Conservation (phyloP, 2,888 invertebrate genomes). For the Thymelicus lineola region DNA sequence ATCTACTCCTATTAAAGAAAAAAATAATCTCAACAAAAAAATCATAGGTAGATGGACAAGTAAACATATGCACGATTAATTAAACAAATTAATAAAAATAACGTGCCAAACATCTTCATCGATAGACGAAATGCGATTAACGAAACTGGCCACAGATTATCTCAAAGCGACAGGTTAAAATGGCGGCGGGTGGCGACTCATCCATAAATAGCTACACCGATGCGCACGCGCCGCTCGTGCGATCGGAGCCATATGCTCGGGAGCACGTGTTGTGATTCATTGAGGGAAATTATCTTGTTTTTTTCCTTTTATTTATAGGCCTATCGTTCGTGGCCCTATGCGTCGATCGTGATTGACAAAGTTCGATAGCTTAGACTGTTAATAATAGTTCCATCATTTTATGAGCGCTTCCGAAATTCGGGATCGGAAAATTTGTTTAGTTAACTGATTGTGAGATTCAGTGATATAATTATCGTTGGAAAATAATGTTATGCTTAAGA, state of each 20-base stretch:
- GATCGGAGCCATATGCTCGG: conserved; percentile 50
- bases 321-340: background rate
- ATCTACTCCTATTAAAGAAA: no score
- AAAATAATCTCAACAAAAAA: no score
- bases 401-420: no score
- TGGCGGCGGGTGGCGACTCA: conserved; percentile 40
- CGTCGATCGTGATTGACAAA: background rate
- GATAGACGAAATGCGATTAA: conserved; percentile 1
- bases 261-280: conserved; percentile 53
- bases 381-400: no score
- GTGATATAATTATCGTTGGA: no score
- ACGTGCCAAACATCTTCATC: background rate
- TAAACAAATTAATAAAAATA: background rate
- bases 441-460: no score
- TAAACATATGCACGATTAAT: no score
- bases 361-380: no score
- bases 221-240: conserved; percentile 51
- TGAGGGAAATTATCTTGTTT: background rate
- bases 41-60: no score
- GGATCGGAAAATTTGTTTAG: no score
- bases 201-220: conserved; percentile 53
- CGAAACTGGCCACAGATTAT: conserved; percentile 8
- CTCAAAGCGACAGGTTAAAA: conserved; percentile 39
- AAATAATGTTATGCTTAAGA: no score
- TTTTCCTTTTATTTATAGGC: background rate